phyloP scores from a whole-genome alignment of 92 coral and sea anemone species.

The Epizoanthus stellaris region DNA sequence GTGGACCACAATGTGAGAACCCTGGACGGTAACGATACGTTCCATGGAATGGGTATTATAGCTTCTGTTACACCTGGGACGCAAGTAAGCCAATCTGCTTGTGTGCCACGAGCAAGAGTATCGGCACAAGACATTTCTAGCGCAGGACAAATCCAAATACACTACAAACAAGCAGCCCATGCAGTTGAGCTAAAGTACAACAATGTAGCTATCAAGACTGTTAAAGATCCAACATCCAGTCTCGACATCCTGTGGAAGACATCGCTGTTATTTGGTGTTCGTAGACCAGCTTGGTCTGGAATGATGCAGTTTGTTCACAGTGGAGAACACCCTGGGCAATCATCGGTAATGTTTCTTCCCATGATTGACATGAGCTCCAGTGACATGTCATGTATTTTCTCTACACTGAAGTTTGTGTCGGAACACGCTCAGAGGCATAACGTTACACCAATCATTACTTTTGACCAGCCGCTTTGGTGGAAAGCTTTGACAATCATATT shows the following conservation, averaged over 20 bases:
- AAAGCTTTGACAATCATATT: conserved; percentile 22
- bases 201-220: background rate
- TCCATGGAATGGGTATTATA: conserved; percentile 70
- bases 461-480: conserved; percentile 54
- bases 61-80: conserved; percentile 59
- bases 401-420: conserved; percentile 46
- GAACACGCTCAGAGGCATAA: conserved; percentile 46
- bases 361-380: conserved; percentile 62
- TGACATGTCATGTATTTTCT: conserved; percentile 40
- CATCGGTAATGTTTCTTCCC: conserved; percentile 45
- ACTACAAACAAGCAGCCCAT: conserved; percentile 18
- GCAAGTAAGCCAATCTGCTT: background rate
- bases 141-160: conserved; percentile 40
- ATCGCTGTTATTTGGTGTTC: conserved; percentile 34
- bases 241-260: conserved; percentile 51
- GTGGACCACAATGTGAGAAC: conserved; percentile 62
- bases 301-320: conserved; percentile 41
- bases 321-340: conserved; percentile 34
- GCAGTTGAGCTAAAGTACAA: conserved; percentile 46
- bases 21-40: conserved; percentile 52
- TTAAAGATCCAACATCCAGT: conserved; percentile 34
- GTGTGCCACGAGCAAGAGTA: conserved; percentile 45
- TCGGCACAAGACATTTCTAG: conserved; percentile 23
- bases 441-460: conserved; percentile 16
- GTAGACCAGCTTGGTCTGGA: conserved; percentile 51